phyloP scores from a whole-genome alignment of 2,888 invertebrate species.

The Nephrotoma appendiculata region DNA sequence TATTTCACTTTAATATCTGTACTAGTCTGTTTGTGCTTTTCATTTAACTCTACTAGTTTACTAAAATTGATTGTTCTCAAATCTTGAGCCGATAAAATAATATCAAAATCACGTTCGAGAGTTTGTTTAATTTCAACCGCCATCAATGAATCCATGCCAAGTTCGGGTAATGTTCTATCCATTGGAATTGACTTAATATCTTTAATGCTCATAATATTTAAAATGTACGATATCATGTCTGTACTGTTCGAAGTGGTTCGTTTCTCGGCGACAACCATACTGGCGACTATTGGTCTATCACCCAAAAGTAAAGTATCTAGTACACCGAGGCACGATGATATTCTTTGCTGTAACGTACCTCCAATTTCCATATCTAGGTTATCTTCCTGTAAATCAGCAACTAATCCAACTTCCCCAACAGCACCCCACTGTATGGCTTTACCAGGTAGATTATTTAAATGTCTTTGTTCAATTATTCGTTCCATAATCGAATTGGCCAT shows the following conservation, averaged over 20 bases:
- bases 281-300: constrained; percentile 19
- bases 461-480: constrained; percentile 63
- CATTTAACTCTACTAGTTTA: not conserved
- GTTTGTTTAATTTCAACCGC: not conserved
- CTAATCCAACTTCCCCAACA: constrained; percentile 41
- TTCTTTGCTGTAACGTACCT: no score
- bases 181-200: constrained; percentile 55
- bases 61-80: not conserved
- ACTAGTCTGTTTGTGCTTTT: constrained; percentile 17
- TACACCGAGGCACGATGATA: constrained; percentile 42
- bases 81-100: not conserved
- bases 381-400: no score
- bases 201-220: constrained; percentile 50
- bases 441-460: constrained; percentile 17
- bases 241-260: constrained; percentile 43
- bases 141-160: not conserved
- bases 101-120: no score
- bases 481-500: constrained; percentile 34
- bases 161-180: constrained; percentile 45
- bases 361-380: no score
- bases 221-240: constrained; percentile 57
- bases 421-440: not conserved
- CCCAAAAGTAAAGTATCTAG: not conserved
- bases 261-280: constrained; percentile 82
- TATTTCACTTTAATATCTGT: not conserved